phyloP scores from a whole-genome alignment of 2,113 vertebrate genomes.

The Petrocephalus microphthalmus region DNA sequence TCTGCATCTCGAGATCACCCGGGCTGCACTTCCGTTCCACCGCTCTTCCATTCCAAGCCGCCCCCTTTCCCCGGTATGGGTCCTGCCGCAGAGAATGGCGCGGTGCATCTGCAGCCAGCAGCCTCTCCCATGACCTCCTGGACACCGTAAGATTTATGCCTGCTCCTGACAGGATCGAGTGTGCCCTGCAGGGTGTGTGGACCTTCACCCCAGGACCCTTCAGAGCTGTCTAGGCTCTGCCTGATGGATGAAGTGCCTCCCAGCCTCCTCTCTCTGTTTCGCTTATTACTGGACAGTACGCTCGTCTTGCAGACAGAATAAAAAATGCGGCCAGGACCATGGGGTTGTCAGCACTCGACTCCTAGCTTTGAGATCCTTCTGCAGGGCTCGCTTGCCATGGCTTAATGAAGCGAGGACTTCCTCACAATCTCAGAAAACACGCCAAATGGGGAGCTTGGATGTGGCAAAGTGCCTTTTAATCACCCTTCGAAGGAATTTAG shows the following conservation, averaged over 20 bases:
- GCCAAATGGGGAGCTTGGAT: background rate
- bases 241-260: background rate
- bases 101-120: background rate
- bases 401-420: background rate
- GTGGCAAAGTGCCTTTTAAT: background rate
- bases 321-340: background rate
- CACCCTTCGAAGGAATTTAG: background rate
- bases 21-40: background rate
- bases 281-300: background rate
- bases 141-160: slow-evolving; percentile 12
- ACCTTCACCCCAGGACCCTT: background rate
- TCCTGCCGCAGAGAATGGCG: background rate
- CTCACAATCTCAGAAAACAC: background rate
- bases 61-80: background rate
- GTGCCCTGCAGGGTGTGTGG: background rate
- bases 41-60: background rate
- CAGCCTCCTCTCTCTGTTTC: background rate
- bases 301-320: slow-evolving; percentile 2
- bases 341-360: background rate
- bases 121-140: background rate
- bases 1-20: background rate
- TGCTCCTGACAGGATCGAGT: background rate
- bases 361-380: background rate
- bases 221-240: background rate
- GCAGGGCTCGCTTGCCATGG: background rate